Conservation (phyloP, 2,888 invertebrate genomes). For the Prosopocoilus inquinatus region DNA sequence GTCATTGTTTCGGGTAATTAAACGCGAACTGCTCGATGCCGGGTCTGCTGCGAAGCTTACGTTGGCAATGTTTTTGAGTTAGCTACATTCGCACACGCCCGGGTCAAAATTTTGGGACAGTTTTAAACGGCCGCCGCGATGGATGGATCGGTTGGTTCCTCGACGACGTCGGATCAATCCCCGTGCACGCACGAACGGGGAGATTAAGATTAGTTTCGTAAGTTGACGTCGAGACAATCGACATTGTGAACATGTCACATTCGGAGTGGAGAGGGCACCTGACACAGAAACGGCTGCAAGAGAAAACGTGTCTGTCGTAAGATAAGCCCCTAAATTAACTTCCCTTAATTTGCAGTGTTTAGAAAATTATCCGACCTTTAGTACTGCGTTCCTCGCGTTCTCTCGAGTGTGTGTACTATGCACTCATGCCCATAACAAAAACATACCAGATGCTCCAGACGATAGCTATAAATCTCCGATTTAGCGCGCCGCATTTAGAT, state of each 20-base stretch:
- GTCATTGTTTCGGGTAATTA: constrained; percentile 53
- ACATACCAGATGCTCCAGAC: no score
- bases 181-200: constrained; percentile 8
- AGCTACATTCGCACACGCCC: constrained; percentile 18
- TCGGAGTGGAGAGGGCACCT: constrained; percentile 35
- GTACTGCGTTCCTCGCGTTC: background rate
- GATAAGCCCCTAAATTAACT: constrained; percentile 47
- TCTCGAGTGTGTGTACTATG: no score
- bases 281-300: constrained; percentile 32
- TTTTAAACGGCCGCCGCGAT: no score
- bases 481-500: no score
- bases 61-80: constrained; percentile 35
- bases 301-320: constrained; percentile 44
- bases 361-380: constrained; percentile 43
- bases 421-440: no score
- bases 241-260: constrained; percentile 42
- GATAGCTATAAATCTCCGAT: no score
- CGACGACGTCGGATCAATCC: no score
- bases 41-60: constrained; percentile 45
- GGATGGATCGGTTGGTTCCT: no score
- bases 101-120: no score
- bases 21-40: constrained; percentile 46
- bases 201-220: constrained; percentile 21
- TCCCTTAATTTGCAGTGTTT: constrained; percentile 46
- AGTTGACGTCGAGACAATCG: constrained; percentile 34